Evolutionary conservation across 2,797 vertebrate genomes (phyloP).

Genomic region (Acropternis orthonyx): DNA sequence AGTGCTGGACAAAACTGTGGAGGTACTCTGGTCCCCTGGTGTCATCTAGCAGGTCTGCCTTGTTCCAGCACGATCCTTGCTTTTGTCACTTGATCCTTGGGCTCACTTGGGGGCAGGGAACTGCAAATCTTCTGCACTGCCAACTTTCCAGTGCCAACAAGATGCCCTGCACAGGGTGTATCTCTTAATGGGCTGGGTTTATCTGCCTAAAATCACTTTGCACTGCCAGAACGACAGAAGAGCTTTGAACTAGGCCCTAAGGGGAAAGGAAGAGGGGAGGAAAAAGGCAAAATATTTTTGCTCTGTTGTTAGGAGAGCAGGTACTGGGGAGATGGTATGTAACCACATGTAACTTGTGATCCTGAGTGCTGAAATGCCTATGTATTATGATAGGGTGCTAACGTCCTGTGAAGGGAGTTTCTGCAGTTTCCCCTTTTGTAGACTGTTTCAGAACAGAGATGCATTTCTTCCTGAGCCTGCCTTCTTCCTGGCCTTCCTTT

Average conservation of each 20-base stretch:
- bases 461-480: neutral
- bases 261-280: neutral
- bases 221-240: neutral
- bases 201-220: neutral
- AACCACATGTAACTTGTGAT: neutral
- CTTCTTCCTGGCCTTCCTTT: neutral
- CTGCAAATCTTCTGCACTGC: neutral
- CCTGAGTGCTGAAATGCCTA: neutral
- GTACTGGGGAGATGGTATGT: neutral
- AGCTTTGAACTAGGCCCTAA: neutral
- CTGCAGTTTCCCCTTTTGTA: neutral
- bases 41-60: neutral
- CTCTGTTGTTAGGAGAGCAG: neutral
- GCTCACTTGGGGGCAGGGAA: neutral
- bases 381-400: neutral
- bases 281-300: neutral
- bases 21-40: neutral
- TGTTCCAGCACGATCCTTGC: neutral
- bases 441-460: neutral
- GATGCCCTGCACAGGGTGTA: neutral
- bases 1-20: fast-evolving
- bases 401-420: neutral
- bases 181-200: neutral
- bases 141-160: neutral
- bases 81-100: neutral